phyloP scores from a whole-genome alignment of 1,140 invertebrate species.

The Chironomus tepperi region DNA sequence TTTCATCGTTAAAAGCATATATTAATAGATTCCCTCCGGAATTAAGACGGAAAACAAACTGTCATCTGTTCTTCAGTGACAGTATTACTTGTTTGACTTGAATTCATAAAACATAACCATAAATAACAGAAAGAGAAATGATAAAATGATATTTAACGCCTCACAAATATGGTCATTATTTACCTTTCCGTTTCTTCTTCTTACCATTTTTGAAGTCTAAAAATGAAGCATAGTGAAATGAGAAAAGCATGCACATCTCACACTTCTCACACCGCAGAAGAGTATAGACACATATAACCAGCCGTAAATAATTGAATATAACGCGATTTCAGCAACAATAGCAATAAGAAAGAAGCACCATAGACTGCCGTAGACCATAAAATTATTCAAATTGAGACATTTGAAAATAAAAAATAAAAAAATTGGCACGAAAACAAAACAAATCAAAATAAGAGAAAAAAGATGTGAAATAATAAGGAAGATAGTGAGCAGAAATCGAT shows the following conservation, averaged over 20 bases:
- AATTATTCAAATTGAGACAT: constrained; percentile 14
- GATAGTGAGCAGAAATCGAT: not conserved
- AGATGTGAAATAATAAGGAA: too few relatives aligned
- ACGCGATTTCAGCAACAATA: not conserved
- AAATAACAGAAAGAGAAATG: not conserved
- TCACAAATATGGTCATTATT: not conserved
- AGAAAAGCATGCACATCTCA: not conserved
- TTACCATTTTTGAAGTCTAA: not conserved
- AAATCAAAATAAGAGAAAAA: too few relatives aligned
- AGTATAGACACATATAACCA: not conserved
- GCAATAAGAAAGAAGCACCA: too few relatives aligned
- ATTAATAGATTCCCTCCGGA: too few relatives aligned
- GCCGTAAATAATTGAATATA: not conserved
- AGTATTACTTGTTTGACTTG: too few relatives aligned
- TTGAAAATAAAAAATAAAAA: not conserved
- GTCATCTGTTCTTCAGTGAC: too few relatives aligned
- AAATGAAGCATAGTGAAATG: not conserved
- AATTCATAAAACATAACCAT: too few relatives aligned
- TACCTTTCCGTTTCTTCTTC: not conserved
- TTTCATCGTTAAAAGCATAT: too few relatives aligned
- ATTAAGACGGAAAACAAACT: too few relatives aligned
- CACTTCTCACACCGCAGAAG: too few relatives aligned
- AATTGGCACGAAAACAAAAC: not conserved
- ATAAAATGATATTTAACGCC: not conserved
- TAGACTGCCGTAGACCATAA: constrained; percentile 1